Base-by-base conservation (phyloP, 1,140 invertebrate species). In the Colletes gigas region DNA sequence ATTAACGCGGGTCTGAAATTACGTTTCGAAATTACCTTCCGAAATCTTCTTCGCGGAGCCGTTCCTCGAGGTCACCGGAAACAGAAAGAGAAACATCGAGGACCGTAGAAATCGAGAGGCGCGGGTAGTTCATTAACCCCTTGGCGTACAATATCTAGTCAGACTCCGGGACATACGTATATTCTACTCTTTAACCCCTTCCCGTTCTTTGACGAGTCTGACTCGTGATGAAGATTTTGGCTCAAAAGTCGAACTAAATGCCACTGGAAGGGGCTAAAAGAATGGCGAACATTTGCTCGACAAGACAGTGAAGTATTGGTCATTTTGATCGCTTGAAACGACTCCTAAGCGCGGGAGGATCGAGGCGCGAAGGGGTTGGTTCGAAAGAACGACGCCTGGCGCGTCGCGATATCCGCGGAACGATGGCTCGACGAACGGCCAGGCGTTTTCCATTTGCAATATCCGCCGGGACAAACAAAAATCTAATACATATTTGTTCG, bases 401-500 rank as follows among this genome's bases (percentile, higher is more conserved):
- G 60, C 78, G 50, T 72, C 66, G 70, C 54, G 78, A 78, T 67
- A 85, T 70, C 79, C 69, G 71, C 54, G 66, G 39, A 19, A 62
- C n/a, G n/a, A 80, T 57, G 6, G 4, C n/a, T 21, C 47, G 14
- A 6, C 9, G 15, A 67, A 67, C 59, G 54, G 15, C n/a, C 21
- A 41, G 65, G 63, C 14, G 68, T 74, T 76, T 81, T 83, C 75
- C 79, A 79, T 83, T 74, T 57, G 84, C 78, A 83, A 87, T 88
- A 88, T 87, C 71, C 72, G 67, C 30, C 41, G 39, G 12, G 63
- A 39, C 55, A 67, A 85, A 88, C 86, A 87, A 89, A 88, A 89
- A 80, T 89, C 75, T 86, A 86, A 90, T 87, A 82, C 75, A 75
- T 85, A 83, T 86, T 85, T 81, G 73, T 82, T 62, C 63, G 69